phyloP scores from a whole-genome alignment of 1,140 invertebrate species.

The Xylocopa sonorina region DNA sequence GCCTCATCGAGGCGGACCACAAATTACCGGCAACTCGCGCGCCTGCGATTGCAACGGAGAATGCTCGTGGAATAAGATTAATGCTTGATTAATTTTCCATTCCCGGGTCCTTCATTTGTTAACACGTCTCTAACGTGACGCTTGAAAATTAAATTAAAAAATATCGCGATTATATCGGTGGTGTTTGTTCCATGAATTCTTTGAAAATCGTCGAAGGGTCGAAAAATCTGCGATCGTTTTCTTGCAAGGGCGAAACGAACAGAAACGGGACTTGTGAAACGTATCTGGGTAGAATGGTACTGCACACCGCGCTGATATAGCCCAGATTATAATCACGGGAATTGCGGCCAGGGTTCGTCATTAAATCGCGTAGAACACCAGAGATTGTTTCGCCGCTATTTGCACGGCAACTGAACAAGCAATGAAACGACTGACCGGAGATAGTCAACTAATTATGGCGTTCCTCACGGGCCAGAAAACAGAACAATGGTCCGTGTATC shows the following conservation, averaged over 20 bases:
- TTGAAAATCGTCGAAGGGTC: neutral
- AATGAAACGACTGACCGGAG: slow-evolving; percentile 59
- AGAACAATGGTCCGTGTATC: slow-evolving; percentile 62
- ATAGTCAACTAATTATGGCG: slow-evolving; percentile 65
- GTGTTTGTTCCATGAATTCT: no score
- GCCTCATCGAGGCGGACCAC: neutral
- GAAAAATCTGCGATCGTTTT: neutral
- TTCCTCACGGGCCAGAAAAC: slow-evolving; percentile 65
- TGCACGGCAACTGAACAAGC: slow-evolving; percentile 63
- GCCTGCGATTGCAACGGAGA: neutral
- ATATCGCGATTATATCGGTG: no score
- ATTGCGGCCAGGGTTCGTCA: slow-evolving; percentile 55
- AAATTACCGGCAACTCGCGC: neutral
- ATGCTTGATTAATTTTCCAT: neutral
- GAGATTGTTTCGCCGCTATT: slow-evolving; percentile 63
- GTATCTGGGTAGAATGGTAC: slow-evolving; percentile 17
- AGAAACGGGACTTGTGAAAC: slow-evolving; percentile 28
- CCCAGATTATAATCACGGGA: slow-evolving; percentile 54
- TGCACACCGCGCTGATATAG: neutral
- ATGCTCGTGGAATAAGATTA: neutral
- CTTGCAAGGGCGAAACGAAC: no score
- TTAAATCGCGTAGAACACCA: slow-evolving; percentile 62
- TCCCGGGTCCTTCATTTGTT: neutral
- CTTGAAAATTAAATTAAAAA: no score
- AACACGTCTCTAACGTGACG: no score